These are phyloP conservation scores for Paramuricea clavata DNA, from an alignment of 92 coral and sea anemone species.

Conservation along the genomic window DNA sequence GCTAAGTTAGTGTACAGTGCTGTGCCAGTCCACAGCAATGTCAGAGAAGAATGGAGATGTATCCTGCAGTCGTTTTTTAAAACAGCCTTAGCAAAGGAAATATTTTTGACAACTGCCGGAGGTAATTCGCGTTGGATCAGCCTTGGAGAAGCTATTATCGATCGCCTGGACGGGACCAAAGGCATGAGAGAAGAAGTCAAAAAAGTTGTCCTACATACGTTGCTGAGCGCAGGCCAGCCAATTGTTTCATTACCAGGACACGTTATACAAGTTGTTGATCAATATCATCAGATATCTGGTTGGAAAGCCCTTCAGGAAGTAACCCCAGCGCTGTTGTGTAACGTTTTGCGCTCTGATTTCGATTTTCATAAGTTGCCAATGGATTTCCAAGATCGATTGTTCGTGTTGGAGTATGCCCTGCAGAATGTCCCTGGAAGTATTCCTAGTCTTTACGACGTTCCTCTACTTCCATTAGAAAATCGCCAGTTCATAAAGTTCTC, in stretches of 20 bases:
- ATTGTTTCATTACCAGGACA: constrained; percentile 83
- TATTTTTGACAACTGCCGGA: constrained; percentile 61
- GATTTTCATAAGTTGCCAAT: constrained; percentile 44
- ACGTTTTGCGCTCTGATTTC: constrained; percentile 42
- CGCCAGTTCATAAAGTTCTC: constrained; percentile 64
- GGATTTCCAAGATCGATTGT: constrained; percentile 57
- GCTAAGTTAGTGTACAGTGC: constrained; percentile 76
- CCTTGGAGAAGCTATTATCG: constrained; percentile 60
- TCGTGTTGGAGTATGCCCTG: constrained; percentile 73
- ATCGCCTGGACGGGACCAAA: constrained; percentile 57
- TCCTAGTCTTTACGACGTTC: constrained; percentile 69
- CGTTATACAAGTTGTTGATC: constrained; percentile 69
- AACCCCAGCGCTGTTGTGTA: constrained; percentile 32
- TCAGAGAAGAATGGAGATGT: constrained; percentile 75
- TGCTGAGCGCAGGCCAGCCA: constrained; percentile 77
- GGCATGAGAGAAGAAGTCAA: constrained; percentile 24
- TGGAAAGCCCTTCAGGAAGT: constrained; percentile 2
- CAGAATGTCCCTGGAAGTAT: constrained; percentile 58
- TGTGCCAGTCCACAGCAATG: constrained; percentile 69
- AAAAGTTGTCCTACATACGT: constrained; percentile 56
- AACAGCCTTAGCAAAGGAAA: constrained; percentile 40
- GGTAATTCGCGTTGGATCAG: constrained; percentile 74
- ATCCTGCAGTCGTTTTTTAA: constrained; percentile 71
- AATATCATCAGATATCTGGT: constrained; percentile 22
- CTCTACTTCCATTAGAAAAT: constrained; percentile 84